phyloP scores from a whole-genome alignment of 2,888 invertebrate species.

The Yponomeuta evonymella region DNA sequence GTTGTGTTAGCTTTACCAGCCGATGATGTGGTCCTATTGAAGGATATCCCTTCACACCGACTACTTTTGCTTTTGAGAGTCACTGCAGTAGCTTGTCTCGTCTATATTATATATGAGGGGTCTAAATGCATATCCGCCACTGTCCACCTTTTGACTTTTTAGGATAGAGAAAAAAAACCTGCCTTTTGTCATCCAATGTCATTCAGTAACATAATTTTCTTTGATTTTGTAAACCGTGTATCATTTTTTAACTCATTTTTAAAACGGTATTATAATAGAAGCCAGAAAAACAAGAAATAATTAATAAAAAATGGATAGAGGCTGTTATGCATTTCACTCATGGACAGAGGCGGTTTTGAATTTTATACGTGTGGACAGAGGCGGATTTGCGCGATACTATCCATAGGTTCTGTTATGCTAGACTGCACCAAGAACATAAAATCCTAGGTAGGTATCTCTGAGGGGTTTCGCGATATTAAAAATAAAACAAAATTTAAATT shows the following conservation, averaged over 20 bases:
- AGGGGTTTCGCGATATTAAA: constrained; percentile 8
- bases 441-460: constrained; percentile 8
- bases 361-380: constrained; percentile 7
- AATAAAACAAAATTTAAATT: constrained; percentile 7
- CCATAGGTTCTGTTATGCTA: constrained; percentile 9
- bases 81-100: too few relatives aligned
- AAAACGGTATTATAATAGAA: constrained; percentile 8
- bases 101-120: not conserved
- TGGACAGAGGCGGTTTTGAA: constrained; percentile 9
- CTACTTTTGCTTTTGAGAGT: too few relatives aligned
- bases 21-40: too few relatives aligned
- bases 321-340: not conserved
- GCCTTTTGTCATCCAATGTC: constrained; percentile 8
- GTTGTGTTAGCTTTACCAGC: too few relatives aligned
- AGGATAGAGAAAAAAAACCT: constrained; percentile 7
- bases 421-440: constrained; percentile 9
- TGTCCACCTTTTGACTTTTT: constrained; percentile 5
- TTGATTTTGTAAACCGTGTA: constrained; percentile 8
- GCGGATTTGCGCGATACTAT: constrained; percentile 8
- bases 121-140: constrained; percentile 1
- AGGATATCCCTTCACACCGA: too few relatives aligned
- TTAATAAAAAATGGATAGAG: too few relatives aligned
- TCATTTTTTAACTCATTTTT: constrained; percentile 5
- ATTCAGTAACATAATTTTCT: constrained; percentile 8
- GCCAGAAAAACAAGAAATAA: constrained; percentile 1